Percentiles rank a stretch among this genome's conserved stretches.
phyloP scores from a whole-genome alignment of 2,888 invertebrate genomes.

The Drosophila limbata region DNA sequence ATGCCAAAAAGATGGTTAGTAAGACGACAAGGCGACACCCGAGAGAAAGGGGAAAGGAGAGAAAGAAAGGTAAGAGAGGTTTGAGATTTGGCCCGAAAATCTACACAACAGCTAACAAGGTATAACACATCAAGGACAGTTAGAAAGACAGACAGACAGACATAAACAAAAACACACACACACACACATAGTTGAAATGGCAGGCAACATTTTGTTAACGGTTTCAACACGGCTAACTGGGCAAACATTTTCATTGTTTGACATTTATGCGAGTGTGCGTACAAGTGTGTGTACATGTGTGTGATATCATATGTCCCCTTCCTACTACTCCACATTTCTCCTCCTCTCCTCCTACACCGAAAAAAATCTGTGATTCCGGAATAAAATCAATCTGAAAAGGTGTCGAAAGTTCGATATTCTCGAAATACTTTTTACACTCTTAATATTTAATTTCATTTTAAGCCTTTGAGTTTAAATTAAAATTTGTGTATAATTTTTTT shows the following conservation, averaged over 20 bases:
- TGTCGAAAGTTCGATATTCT: too few species aligned
- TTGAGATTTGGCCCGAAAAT: conserved; percentile 33
- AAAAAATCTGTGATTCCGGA: too few species aligned
- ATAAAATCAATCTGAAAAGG: too few species aligned
- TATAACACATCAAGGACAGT: conserved; percentile 65
- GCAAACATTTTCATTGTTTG: conserved; percentile 76
- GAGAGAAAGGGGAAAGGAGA: background rate
- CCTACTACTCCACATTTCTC: background rate
- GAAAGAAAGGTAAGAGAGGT: background rate
- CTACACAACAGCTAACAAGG: conserved; percentile 73
- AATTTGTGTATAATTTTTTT: too few species aligned
- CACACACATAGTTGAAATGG: conserved; percentile 5
- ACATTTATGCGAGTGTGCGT: conserved; percentile 61
- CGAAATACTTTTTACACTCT: too few species aligned
- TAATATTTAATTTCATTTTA: too few species aligned
- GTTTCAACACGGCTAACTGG: conserved; percentile 66
- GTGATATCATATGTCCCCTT: conserved; percentile 1
- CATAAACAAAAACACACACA: conserved; percentile 8
- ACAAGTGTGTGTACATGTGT: background rate
- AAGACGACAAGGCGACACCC: background rate
- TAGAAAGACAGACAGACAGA: background rate
- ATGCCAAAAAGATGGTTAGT: conserved; percentile 10
- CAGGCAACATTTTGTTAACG: conserved; percentile 69
- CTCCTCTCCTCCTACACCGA: too few species aligned
- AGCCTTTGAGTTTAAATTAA: too few species aligned